Percentiles rank a stretch among this genome's conserved stretches.
These are phyloP conservation scores for Cryptomyrus ogoouensis DNA, from an alignment of 2,113 vertebrate genomes.

Conservation along the genomic window DNA sequence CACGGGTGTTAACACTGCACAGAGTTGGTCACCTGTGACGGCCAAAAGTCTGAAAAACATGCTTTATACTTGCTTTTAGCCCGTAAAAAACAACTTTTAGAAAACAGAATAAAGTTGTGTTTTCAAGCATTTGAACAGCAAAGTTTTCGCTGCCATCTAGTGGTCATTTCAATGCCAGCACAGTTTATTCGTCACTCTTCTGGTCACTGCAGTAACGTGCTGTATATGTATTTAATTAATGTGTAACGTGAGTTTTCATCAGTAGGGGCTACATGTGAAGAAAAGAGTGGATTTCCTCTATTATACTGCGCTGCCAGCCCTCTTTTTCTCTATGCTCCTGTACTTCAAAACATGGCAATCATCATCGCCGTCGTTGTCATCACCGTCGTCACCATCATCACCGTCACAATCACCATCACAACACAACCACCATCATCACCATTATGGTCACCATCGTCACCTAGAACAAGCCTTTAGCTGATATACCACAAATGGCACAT, in stretches of 20 bases:
- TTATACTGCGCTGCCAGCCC: neutral
- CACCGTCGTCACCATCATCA: neutral
- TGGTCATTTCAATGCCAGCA: conserved; percentile 33
- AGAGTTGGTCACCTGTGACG: neutral
- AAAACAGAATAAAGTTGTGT: neutral
- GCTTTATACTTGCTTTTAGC: neutral
- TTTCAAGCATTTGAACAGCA: conserved; percentile 11
- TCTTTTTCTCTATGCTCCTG: neutral
- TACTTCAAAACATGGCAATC: neutral
- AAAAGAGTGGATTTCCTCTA: neutral
- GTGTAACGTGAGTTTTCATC: neutral
- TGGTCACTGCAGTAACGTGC: neutral
- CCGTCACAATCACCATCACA: neutral
- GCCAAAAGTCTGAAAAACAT: neutral
- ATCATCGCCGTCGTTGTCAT: neutral
- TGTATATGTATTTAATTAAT: neutral
- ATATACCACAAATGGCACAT: neutral
- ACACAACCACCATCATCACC: neutral
- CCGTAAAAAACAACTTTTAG: neutral
- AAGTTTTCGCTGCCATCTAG: conserved; percentile 56
- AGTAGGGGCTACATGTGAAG: neutral
- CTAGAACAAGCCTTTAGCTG: neutral
- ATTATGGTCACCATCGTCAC: neutral
- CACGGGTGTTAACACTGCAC: neutral
- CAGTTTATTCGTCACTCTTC: neutral